These are phyloP conservation scores for Chrysocyon brachyurus DNA, from an alignment of 2,797 vertebrate species.

Conservation along the genomic window DNA sequence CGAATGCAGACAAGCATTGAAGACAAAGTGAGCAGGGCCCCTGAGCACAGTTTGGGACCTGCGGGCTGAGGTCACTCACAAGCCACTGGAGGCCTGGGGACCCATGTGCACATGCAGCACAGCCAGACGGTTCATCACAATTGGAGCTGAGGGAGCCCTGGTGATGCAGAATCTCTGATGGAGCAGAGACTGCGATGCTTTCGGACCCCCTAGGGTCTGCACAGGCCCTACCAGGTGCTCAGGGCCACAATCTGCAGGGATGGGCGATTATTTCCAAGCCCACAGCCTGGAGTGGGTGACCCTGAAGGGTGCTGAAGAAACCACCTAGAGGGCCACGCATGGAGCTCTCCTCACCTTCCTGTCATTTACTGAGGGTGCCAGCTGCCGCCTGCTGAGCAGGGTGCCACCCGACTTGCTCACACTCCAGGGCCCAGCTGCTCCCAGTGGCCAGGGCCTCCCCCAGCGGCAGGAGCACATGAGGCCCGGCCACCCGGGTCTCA, in stretches of 20 bases:
- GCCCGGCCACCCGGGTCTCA: background rate
- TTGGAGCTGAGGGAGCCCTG: background rate
- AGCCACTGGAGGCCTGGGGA: background rate
- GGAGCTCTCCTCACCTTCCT: background rate
- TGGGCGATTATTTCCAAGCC: background rate
- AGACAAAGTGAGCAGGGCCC: background rate
- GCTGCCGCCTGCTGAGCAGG: fast-evolving
- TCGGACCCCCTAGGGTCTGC: background rate
- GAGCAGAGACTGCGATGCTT: background rate
- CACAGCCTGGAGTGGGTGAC: background rate
- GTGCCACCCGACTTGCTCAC: background rate
- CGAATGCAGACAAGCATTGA: background rate
- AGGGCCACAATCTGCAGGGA: background rate
- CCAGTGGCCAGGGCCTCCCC: background rate
- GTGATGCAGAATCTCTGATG: background rate
- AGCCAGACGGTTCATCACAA: background rate
- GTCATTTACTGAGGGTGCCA: fast-evolving
- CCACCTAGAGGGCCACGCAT: no score
- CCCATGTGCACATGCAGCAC: background rate
- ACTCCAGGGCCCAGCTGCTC: background rate
- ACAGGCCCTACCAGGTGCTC: no score
- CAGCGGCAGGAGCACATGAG: background rate
- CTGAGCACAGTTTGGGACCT: background rate
- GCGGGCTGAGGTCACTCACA: background rate
- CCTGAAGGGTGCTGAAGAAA: background rate